Evolutionary conservation across 2,888 invertebrate species (phyloP), one percentile per base, ranked within the genome.

Genomic region (Brenthis daphne): DNA sequence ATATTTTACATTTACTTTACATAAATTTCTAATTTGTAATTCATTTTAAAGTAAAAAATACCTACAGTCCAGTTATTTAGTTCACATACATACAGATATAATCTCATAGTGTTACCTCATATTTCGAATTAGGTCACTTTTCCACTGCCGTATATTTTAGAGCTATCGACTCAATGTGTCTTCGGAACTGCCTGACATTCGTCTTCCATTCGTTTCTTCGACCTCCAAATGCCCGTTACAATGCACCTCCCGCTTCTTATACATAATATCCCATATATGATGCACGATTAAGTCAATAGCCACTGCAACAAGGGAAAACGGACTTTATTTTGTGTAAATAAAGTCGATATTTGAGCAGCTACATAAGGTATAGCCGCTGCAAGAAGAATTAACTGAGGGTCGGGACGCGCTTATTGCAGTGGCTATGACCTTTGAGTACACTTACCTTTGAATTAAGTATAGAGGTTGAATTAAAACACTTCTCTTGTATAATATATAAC

Each of bases 271-370:
- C 95, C 98, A 96, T 93, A 99, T 99, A 95, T 99, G 99, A 92
- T 99, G 98, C 82, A 99, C 99, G 94, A 99, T 99, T 92, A 99
- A 95, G 94, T 99, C 98, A 94, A 99, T 99, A 93, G 99, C 99
- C 95, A 99, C 99, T 99, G 97, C 94, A 97, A 96, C 94, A 95
- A 92, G 91, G 90, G 87, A 87, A 87, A 86, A 92, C 84, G 75
- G 77, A 79, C 80, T 87, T 89, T 91, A 90, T 73, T 76, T 68
- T 73, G 70, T 69, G 60, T 50, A 29, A 67, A 77, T 69, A 77
- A 70, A 75, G 76, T 73, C 65, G 53, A 57, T 56, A 68, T 78
- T 80, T 50, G 60, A 79, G 90, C 89, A 87, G 89, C 90, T 86
- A 86, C 84, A 77, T 80, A 91, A 94, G 88, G 86, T 91, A 93